Evolutionary conservation across 2,113 vertebrate genomes (phyloP).

Genomic region (Hassar affinis): DNA sequence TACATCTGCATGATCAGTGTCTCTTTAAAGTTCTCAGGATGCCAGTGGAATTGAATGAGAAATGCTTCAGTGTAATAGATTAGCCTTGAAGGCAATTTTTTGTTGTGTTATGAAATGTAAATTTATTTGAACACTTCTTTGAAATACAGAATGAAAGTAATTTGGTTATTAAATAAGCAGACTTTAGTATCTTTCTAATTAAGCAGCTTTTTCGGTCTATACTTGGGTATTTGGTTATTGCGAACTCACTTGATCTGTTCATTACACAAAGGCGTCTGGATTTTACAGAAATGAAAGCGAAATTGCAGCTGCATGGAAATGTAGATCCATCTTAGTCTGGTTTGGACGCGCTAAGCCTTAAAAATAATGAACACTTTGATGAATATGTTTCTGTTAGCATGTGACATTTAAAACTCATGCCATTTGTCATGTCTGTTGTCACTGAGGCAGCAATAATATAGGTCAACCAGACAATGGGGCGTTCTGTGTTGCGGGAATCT

Average conservation of each 20-base stretch:
- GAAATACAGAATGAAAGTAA: background rate
- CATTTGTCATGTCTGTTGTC: background rate
- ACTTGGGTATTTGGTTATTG: background rate
- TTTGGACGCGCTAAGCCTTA: background rate
- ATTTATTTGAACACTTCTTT: background rate
- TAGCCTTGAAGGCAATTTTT: background rate
- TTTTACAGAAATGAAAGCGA: background rate
- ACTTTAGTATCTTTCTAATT: background rate
- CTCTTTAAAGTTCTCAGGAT: constrained; percentile 26
- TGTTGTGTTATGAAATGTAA: too few species aligned
- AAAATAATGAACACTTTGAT: background rate
- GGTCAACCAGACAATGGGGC: background rate
- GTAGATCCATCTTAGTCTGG: background rate
- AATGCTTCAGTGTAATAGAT: background rate
- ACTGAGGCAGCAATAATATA: background rate
- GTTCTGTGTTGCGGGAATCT: background rate
- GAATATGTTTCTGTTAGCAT: background rate
- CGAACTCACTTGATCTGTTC: background rate
- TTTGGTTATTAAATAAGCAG: background rate
- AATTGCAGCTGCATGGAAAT: background rate
- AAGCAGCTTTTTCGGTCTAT: background rate
- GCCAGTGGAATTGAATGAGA: background rate
- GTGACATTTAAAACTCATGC: background rate
- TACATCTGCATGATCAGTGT: constrained; percentile 35
- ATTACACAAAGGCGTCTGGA: background rate